Conservation (phyloP, 2,113 vertebrate species). For the Channa maculata region DNA sequence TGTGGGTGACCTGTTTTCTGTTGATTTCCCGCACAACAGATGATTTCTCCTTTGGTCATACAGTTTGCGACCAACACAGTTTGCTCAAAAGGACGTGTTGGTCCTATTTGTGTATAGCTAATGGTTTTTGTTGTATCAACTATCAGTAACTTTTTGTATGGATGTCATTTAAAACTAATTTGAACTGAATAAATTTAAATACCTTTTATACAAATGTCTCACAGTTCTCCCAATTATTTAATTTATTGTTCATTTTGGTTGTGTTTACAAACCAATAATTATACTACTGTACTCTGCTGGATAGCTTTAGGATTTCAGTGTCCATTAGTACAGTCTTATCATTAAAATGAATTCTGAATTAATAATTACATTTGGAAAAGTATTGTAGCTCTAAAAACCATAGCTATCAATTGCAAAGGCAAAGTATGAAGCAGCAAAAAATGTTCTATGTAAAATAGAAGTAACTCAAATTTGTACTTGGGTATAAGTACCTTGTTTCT, state of each 20-base stretch:
- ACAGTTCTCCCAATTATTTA: no score
- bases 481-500: no score
- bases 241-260: no score
- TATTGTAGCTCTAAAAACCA: no score
- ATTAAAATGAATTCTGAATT: no score
- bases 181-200: conserved; percentile 48
- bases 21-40: background rate
- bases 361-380: no score
- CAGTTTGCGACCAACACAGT: background rate
- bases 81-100: background rate
- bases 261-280: no score
- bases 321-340: background rate
- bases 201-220: background rate
- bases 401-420: no score
- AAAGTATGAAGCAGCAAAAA: no score
- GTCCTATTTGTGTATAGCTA: background rate
- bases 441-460: no score
- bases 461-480: no score
- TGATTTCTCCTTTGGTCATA: background rate
- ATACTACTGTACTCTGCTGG: no score
- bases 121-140: background rate
- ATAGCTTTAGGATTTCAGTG: background rate
- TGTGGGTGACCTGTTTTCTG: conserved; percentile 14
- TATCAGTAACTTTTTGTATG: conserved; percentile 35
- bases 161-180: conserved; percentile 31